These are phyloP conservation scores for Lottia scabra DNA, from an alignment of 2,888 invertebrate species.

Conservation along the genomic window DNA sequence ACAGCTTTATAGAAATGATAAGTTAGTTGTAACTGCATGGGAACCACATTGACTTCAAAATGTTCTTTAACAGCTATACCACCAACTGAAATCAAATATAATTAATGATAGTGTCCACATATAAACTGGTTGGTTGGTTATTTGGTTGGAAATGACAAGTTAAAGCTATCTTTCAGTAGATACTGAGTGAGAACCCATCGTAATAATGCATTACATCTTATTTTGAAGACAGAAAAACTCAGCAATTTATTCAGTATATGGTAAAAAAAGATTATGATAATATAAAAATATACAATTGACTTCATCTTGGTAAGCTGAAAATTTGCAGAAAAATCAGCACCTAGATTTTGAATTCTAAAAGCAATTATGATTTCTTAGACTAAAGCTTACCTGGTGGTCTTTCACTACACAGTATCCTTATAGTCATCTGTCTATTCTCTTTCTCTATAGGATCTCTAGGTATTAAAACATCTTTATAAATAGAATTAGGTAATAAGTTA, in stretches of 20 bases:
- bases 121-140: too few relatives aligned
- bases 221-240: too few relatives aligned
- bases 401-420: slow-evolving; percentile 95
- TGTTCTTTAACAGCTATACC: slow-evolving; percentile 96
- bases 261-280: too few relatives aligned
- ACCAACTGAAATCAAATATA: slow-evolving; percentile 77
- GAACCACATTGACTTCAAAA: slow-evolving; percentile 97
- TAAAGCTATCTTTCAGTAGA: too few relatives aligned
- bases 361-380: too few relatives aligned
- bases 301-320: background rate
- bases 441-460: slow-evolving; percentile 88
- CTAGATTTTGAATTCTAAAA: background rate
- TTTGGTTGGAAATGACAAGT: too few relatives aligned
- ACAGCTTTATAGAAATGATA: slow-evolving; percentile 97
- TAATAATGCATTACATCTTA: too few relatives aligned
- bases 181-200: too few relatives aligned
- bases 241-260: too few relatives aligned
- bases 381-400: slow-evolving; percentile 76
- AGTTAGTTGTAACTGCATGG: slow-evolving; percentile 86
- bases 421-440: slow-evolving; percentile 89
- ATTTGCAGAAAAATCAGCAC: background rate
- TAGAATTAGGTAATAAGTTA: slow-evolving; percentile 93
- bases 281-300: too few relatives aligned
- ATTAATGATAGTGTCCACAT: background rate
- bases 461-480: slow-evolving; percentile 88